phyloP scores from a whole-genome alignment of 2,113 vertebrate species.

The Grus americana region DNA sequence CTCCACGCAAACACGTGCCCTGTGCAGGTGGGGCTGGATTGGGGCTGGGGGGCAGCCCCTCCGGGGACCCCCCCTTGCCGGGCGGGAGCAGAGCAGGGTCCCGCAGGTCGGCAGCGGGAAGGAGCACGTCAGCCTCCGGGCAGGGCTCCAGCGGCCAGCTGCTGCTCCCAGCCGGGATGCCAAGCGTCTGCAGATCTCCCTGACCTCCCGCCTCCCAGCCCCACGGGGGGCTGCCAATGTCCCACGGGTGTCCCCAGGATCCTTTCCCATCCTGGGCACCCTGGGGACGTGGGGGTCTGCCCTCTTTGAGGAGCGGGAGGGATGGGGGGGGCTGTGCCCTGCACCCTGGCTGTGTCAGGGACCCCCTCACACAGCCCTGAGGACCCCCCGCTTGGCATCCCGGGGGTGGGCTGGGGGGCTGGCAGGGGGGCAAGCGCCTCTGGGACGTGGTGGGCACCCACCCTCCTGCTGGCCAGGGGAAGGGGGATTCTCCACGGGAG shows the following conservation, averaged over 20 bases:
- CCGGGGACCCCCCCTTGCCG: rapidly evolving
- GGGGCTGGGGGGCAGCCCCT: not conserved
- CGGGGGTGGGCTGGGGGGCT: not conserved
- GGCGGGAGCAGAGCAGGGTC: not conserved
- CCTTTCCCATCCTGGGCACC: not conserved
- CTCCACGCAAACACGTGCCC: not conserved
- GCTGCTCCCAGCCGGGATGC: not conserved
- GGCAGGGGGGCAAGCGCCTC: too few species aligned
- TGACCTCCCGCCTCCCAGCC: not conserved
- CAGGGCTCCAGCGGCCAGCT: not conserved
- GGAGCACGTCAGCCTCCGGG: rapidly evolving
- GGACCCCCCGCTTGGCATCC: not conserved
- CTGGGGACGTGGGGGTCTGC: rapidly evolving
- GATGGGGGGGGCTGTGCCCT: not conserved
- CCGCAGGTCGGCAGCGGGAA: not conserved
- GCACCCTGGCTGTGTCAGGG: not conserved
- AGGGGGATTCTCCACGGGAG: not conserved
- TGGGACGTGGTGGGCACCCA: not conserved
- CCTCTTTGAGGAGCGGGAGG: not conserved
- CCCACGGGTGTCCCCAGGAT: not conserved
- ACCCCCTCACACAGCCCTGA: not conserved
- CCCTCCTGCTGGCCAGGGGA: not conserved
- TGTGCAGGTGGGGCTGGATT: not conserved
- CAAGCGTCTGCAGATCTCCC: not conserved
- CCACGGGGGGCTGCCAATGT: rapidly evolving